A percentile compares a stretch with the other conserved stretches of the same genome.
phyloP scores from a whole-genome alignment of 2,888 invertebrate genomes.

The Fragum fragum region DNA sequence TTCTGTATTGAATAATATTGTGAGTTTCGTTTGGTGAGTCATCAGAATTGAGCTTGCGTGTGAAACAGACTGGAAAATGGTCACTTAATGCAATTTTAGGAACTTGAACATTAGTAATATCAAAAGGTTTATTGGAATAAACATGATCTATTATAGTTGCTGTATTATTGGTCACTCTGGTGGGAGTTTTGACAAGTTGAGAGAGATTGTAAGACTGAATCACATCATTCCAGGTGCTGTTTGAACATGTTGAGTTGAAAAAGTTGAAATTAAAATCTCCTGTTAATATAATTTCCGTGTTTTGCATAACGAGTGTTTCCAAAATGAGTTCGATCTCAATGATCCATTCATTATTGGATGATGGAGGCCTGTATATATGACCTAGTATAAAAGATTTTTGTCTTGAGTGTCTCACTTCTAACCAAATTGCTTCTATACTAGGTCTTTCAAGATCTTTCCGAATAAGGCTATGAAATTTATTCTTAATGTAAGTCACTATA shows the following conservation, averaged over 20 bases:
- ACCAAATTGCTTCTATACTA: constrained; percentile 17
- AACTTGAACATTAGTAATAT: constrained; percentile 22
- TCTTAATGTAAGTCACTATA: neutral
- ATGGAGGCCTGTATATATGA: constrained; percentile 20
- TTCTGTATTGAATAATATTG: constrained; percentile 20
- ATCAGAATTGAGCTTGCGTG: neutral
- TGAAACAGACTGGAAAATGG: constrained; percentile 36
- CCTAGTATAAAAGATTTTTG: constrained; percentile 25
- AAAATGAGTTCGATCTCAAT: neutral
- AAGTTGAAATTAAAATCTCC: constrained; percentile 2
- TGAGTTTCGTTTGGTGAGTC: neutral
- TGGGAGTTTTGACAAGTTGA: neutral
- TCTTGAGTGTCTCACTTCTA: constrained; percentile 12
- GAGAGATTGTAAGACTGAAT: constrained; percentile 8
- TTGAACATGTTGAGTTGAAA: neutral
- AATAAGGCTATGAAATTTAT: constrained; percentile 84
- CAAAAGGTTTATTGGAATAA: constrained; percentile 15
- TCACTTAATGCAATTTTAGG: constrained; percentile 34
- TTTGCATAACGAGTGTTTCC: neutral
- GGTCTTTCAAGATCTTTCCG: neutral
- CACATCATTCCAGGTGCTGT: neutral
- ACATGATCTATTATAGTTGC: constrained; percentile 34
- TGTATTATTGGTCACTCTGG: constrained; percentile 27
- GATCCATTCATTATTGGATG: neutral
- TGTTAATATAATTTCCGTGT: constrained; percentile 10